phyloP scores from a whole-genome alignment of 2,113 vertebrate genomes.

The Anas platyrhynchos region DNA sequence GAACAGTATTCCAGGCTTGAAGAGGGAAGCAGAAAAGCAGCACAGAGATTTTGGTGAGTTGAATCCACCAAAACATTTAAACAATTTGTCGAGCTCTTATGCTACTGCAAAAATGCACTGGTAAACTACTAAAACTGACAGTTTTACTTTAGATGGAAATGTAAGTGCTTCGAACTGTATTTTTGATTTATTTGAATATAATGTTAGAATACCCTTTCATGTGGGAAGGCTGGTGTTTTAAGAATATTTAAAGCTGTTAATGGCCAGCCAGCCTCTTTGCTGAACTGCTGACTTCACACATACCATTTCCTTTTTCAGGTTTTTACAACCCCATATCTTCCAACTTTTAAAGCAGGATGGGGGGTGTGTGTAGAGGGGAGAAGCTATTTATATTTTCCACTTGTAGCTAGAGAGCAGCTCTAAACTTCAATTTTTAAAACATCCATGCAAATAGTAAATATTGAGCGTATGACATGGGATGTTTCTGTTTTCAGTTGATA shows the following conservation, averaged over 20 bases:
- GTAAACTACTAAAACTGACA: neutral
- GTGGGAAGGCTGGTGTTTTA: slow-evolving; percentile 53
- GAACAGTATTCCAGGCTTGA: neutral
- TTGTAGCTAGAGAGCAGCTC: neutral
- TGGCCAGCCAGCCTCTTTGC: slow-evolving; percentile 37
- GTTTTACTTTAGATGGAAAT: neutral
- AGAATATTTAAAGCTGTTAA: slow-evolving; percentile 62
- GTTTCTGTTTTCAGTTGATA: neutral
- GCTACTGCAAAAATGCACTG: neutral
- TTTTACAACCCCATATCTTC: slow-evolving; percentile 63
- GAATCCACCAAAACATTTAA: slow-evolving; percentile 23
- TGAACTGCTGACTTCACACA: slow-evolving; percentile 71
- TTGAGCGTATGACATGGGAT: neutral
- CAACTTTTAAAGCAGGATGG: slow-evolving; percentile 56
- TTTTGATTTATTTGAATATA: slow-evolving; percentile 28
- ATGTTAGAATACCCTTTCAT: slow-evolving; percentile 42
- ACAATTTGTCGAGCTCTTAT: neutral
- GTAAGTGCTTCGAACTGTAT: neutral
- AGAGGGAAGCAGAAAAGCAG: slow-evolving; percentile 21
- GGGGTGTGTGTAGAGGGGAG: neutral
- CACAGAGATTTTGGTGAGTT: neutral
- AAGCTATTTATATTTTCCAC: slow-evolving; percentile 45
- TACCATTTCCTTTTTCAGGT: slow-evolving; percentile 70
- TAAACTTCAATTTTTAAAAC: neutral
- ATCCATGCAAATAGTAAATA: neutral